Conservation (phyloP, 2,113 vertebrate species). For the Pterocles burchelli region DNA sequence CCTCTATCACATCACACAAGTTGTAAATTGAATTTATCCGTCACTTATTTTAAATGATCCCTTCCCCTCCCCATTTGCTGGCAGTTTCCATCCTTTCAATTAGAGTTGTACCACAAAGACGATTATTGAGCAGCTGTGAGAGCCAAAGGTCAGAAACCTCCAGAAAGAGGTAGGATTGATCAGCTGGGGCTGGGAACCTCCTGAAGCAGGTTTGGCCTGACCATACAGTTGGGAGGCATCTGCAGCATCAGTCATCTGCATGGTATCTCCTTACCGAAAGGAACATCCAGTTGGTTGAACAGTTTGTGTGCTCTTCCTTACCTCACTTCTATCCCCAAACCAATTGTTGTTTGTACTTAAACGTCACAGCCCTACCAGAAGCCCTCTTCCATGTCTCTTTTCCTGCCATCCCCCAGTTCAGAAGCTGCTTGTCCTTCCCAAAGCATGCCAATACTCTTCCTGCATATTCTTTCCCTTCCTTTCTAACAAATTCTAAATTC, state of each 20-base stretch:
- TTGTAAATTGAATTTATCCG: not conserved
- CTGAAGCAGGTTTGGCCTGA: not conserved
- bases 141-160: not conserved
- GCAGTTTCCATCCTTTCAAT: not conserved
- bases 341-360: not conserved
- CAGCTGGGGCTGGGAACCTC: not conserved
- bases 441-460: not conserved
- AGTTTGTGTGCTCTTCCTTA: not conserved
- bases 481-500: not conserved
- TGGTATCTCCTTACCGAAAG: not conserved
- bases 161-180: not conserved
- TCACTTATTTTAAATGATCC: not conserved
- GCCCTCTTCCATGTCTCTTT: not conserved
- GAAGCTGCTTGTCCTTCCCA: not conserved
- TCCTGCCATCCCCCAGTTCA: not conserved
- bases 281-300: not conserved
- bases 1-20: not conserved
- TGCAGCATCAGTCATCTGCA: rapidly evolving
- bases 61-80: not conserved
- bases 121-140: not conserved
- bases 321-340: not conserved
- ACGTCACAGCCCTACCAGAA: not conserved
- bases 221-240: not conserved
- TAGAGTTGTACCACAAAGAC: not conserved
- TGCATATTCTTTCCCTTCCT: not conserved